Conservation (phyloP, 2,888 invertebrate genomes). For the Polyploca ridens region DNA sequence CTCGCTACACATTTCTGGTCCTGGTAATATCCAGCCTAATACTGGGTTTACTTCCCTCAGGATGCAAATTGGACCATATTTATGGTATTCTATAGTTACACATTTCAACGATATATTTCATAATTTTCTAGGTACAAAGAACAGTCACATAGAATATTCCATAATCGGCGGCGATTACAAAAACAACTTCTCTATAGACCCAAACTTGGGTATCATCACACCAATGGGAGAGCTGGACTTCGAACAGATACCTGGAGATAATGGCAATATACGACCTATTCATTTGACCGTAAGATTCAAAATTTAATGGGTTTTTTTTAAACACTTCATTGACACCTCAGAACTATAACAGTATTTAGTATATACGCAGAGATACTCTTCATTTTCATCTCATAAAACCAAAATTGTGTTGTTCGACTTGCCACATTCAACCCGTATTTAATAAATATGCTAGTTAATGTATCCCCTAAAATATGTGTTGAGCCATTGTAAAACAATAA, state of each 20-base stretch:
- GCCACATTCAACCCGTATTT: too few relatives aligned
- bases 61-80: too few relatives aligned
- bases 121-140: slow-evolving; percentile 88
- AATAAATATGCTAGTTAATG: too few relatives aligned
- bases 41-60: too few relatives aligned
- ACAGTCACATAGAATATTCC: slow-evolving; percentile 93
- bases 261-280: slow-evolving; percentile 86
- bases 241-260: slow-evolving; percentile 88
- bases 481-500: too few relatives aligned
- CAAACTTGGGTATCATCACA: slow-evolving; percentile 88
- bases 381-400: too few relatives aligned
- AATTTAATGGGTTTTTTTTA: background rate
- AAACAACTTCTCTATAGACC: slow-evolving; percentile 92
- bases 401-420: too few relatives aligned
- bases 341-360: background rate
- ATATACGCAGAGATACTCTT: too few relatives aligned
- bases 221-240: slow-evolving; percentile 91
- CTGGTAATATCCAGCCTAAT: too few relatives aligned
- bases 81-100: too few relatives aligned
- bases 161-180: slow-evolving; percentile 90
- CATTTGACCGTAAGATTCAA: slow-evolving; percentile 84
- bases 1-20: too few relatives aligned
- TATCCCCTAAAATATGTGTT: too few relatives aligned
- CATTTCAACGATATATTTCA: background rate
- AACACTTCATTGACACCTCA: background rate